phyloP scores from a whole-genome alignment of 2,888 invertebrate species.

The Actias luna region DNA sequence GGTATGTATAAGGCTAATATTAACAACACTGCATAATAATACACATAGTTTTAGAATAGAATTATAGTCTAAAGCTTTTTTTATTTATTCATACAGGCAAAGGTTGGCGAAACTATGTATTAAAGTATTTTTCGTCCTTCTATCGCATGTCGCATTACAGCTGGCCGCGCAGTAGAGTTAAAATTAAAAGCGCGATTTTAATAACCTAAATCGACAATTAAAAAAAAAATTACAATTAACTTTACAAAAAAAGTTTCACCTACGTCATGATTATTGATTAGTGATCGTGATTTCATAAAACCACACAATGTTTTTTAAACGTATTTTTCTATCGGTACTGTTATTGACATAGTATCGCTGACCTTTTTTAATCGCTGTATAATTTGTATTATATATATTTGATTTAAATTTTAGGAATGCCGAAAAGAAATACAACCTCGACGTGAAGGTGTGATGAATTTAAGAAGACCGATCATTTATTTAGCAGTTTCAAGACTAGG shows the following conservation, averaged over 20 bases:
- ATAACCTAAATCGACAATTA: too few species aligned
- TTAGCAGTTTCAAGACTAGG: constrained; percentile 20
- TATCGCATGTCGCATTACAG: too few species aligned
- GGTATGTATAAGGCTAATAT: constrained; percentile 66
- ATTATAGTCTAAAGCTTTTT: constrained; percentile 18
- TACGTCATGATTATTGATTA: too few species aligned
- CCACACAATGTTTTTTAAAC: too few species aligned
- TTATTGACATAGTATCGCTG: constrained; percentile 29
- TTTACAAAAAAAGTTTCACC: too few species aligned
- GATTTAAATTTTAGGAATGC: constrained; percentile 63
- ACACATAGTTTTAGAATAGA: constrained; percentile 15
- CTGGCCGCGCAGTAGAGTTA: too few species aligned
- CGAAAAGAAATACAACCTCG: constrained; percentile 72
- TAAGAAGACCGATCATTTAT: constrained; percentile 23
- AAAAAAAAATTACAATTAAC: too few species aligned
- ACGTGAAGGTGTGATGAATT: constrained; percentile 63
- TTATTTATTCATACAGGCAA: constrained; percentile 20
- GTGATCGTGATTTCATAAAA: too few species aligned
- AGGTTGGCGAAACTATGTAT: constrained; percentile 16
- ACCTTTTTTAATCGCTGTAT: constrained; percentile 14
- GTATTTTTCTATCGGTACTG: not conserved
- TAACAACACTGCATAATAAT: constrained; percentile 27
- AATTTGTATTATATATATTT: constrained; percentile 30
- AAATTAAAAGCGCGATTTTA: too few species aligned
- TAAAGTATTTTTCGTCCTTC: not conserved